phyloP scores from a whole-genome alignment of 2,113 vertebrate species.

The Protomyctophum bolini region DNA sequence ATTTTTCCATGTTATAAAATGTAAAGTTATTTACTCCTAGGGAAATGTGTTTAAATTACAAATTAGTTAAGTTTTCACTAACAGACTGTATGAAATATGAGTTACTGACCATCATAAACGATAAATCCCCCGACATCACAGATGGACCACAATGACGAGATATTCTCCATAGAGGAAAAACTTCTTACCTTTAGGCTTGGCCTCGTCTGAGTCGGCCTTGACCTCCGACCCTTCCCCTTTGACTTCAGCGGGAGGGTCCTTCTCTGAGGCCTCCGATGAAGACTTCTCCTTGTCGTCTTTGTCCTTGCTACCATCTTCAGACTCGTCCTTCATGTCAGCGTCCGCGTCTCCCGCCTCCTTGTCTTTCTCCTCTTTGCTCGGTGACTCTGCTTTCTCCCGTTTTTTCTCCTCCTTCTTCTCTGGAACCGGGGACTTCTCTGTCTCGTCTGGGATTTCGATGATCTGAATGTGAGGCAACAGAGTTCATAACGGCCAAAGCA shows the following conservation, averaged over 20 bases:
- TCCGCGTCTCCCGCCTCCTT: slow-evolving; percentile 71
- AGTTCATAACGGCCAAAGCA: no score
- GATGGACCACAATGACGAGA: no score
- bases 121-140: no score
- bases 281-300: slow-evolving; percentile 54
- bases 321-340: slow-evolving; percentile 77
- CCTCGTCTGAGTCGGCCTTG: slow-evolving; percentile 81
- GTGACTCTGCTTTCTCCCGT: slow-evolving; percentile 31
- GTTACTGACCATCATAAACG: no score
- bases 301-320: slow-evolving; percentile 47
- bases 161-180: no score
- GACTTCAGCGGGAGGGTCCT: slow-evolving; percentile 50
- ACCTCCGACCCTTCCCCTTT: slow-evolving; percentile 73
- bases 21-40: no score
- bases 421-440: slow-evolving; percentile 70
- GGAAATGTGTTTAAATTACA: no score
- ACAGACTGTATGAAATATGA: no score
- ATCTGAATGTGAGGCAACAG: slow-evolving; percentile 57
- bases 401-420: slow-evolving; percentile 87
- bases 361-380: slow-evolving; percentile 83
- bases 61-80: no score
- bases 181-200: slow-evolving; percentile 82
- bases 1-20: no score
- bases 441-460: slow-evolving; percentile 82
- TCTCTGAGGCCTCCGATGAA: slow-evolving; percentile 36